phyloP scores from a whole-genome alignment of 2,888 invertebrate genomes.

The Drosophila birchii region DNA sequence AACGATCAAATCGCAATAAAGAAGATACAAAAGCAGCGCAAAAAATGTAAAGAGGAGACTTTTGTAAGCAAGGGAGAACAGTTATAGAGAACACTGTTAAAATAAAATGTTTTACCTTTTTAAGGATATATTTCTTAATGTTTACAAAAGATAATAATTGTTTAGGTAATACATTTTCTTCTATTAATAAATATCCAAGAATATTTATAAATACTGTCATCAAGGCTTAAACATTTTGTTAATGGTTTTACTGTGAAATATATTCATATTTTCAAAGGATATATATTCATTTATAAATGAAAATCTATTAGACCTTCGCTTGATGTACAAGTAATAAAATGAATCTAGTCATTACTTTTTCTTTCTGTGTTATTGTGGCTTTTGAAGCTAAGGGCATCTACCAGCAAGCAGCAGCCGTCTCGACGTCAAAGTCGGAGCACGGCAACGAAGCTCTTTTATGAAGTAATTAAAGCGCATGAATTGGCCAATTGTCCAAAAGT shows the following conservation, averaged over 20 bases:
- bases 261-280: neutral
- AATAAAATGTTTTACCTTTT: neutral
- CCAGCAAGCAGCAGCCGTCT: slow-evolving; percentile 44
- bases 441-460: slow-evolving; percentile 59
- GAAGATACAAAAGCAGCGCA: slow-evolving; percentile 39
- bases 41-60: slow-evolving; percentile 23
- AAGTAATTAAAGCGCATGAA: slow-evolving; percentile 79
- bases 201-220: no score
- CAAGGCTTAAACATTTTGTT: neutral
- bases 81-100: slow-evolving; percentile 48
- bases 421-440: slow-evolving; percentile 15
- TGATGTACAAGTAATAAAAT: neutral
- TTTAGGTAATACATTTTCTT: no score
- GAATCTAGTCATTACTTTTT: neutral
- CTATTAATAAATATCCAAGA: no score
- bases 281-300: neutral
- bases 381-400: slow-evolving; percentile 38
- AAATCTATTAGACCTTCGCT: neutral
- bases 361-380: slow-evolving; percentile 15
- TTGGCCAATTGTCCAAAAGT: slow-evolving; percentile 70
- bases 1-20: slow-evolving; percentile 31
- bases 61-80: slow-evolving; percentile 51
- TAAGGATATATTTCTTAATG: neutral
- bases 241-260: no score
- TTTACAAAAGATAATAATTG: neutral